phyloP scores from a whole-genome alignment of 1,140 invertebrate species.

The Epicauta chinensis region DNA sequence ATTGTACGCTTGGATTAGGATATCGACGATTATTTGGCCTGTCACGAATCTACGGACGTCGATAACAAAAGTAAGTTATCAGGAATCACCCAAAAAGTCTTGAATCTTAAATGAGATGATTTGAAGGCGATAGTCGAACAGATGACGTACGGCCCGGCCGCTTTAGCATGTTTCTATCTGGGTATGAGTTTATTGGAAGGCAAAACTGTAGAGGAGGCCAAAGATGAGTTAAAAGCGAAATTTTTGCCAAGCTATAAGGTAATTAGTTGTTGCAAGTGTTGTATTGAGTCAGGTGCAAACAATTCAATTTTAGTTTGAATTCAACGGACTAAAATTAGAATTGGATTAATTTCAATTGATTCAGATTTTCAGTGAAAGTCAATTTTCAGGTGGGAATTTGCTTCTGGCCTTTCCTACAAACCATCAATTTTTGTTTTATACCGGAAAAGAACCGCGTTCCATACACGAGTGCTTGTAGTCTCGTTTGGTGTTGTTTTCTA shows the following conservation, averaged over 20 bases:
- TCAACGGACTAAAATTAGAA: not conserved
- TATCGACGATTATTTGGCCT: slow-evolving; percentile 58
- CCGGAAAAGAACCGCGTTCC: slow-evolving; percentile 73
- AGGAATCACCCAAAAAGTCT: not conserved
- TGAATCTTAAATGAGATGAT: slow-evolving; percentile 7
- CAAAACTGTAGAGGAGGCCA: slow-evolving; percentile 58
- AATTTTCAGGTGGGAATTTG: slow-evolving; percentile 63
- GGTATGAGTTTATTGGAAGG: slow-evolving; percentile 72
- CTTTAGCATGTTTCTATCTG: slow-evolving; percentile 75
- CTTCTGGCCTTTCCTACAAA: slow-evolving; percentile 76
- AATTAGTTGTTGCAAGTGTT: slow-evolving; percentile 27
- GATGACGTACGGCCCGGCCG: slow-evolving; percentile 71
- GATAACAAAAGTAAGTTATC: slow-evolving; percentile 57
- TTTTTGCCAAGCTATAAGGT: slow-evolving; percentile 78
- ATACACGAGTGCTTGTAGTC: slow-evolving; percentile 76
- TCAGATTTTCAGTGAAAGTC: not conserved
- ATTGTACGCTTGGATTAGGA: slow-evolving; percentile 61
- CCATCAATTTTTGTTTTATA: slow-evolving; percentile 72
- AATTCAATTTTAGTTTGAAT: too few relatives aligned
- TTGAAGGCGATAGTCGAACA: slow-evolving; percentile 73
- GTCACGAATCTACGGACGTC: slow-evolving; percentile 55
- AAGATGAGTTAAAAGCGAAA: slow-evolving; percentile 66
- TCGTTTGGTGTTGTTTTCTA: slow-evolving; percentile 78
- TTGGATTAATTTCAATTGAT: too few relatives aligned
- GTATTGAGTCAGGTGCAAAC: too few relatives aligned